Evolutionary conservation across 2,888 invertebrate genomes (phyloP).

Genomic region (Liposcelis brunnea): DNA sequence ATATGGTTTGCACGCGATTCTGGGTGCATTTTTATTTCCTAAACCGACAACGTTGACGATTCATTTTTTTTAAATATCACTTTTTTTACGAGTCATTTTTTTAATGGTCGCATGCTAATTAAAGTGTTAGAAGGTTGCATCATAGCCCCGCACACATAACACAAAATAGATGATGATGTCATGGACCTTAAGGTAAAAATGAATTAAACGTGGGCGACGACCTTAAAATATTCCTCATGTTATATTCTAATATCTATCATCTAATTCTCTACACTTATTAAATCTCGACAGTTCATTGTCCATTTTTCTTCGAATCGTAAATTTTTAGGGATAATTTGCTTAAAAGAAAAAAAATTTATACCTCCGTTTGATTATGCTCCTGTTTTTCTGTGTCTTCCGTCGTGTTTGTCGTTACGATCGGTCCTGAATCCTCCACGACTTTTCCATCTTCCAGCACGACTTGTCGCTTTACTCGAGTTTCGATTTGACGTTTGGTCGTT

Average conservation of each 20-base stretch:
- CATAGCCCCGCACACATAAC: neutral
- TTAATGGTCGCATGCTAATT: neutral
- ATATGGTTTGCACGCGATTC: too few species aligned
- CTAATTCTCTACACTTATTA: neutral
- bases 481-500: constrained; percentile 78
- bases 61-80: too few species aligned
- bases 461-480: constrained; percentile 77
- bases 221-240: neutral
- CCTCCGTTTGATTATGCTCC: constrained; percentile 74
- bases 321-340: neutral
- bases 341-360: constrained; percentile 16
- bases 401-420: constrained; percentile 77
- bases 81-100: too few species aligned
- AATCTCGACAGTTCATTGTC: neutral
- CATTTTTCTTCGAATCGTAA: constrained; percentile 8
- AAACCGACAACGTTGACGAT: too few species aligned
- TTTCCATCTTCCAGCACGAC: constrained; percentile 79
- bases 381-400: constrained; percentile 82
- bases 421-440: constrained; percentile 76
- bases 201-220: too few species aligned
- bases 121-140: neutral
- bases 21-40: too few species aligned
- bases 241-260: too few species aligned
- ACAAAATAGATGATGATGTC: too few species aligned
- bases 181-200: neutral